Percentiles rank a stretch among this genome's conserved stretches.
Conservation (phyloP, 30 jellyfish, hydroid and myxozoan genomes). For the Pseudorhiza aurosa region DNA sequence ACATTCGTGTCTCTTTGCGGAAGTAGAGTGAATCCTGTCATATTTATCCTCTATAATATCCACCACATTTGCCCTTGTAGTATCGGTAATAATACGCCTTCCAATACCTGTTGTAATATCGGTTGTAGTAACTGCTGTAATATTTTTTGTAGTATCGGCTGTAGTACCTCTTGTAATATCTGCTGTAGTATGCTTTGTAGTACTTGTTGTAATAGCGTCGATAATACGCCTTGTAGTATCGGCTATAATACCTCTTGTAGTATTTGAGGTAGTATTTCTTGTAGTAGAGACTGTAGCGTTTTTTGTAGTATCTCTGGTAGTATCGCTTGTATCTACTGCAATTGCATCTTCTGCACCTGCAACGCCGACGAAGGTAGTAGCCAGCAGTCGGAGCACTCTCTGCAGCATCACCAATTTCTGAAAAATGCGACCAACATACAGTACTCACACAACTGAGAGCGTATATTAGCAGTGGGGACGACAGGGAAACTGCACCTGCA, state of each 20-base stretch:
- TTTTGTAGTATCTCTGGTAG: constrained; percentile 24
- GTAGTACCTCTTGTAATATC: constrained; percentile 42
- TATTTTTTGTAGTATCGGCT: constrained; percentile 29
- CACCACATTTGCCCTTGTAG: constrained; percentile 3
- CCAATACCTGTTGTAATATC: constrained; percentile 29
- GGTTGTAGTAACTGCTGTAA: constrained; percentile 32
- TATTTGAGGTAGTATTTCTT: not conserved
- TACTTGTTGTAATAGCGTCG: not conserved
- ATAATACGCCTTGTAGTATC: constrained; percentile 25
- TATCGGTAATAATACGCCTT: constrained; percentile 19
- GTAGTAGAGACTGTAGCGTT: constrained; percentile 28
- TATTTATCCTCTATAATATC: constrained; percentile 3
- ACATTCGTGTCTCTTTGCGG: too few relatives aligned
- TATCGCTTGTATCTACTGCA: constrained; percentile 15
- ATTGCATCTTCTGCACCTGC: constrained; percentile 27
- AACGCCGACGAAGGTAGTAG: not conserved
- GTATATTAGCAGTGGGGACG: too few relatives aligned
- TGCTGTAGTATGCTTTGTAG: constrained; percentile 27
- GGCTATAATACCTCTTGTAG: constrained; percentile 20
- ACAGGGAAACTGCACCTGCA: too few relatives aligned
- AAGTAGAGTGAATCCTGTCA: too few relatives aligned
- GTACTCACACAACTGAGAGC: too few relatives aligned
- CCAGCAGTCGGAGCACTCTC: not conserved
- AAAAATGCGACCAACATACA: not conserved
- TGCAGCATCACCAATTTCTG: not conserved